phyloP scores from a whole-genome alignment of 2,797 vertebrate genomes.

The Cuculus canorus region DNA sequence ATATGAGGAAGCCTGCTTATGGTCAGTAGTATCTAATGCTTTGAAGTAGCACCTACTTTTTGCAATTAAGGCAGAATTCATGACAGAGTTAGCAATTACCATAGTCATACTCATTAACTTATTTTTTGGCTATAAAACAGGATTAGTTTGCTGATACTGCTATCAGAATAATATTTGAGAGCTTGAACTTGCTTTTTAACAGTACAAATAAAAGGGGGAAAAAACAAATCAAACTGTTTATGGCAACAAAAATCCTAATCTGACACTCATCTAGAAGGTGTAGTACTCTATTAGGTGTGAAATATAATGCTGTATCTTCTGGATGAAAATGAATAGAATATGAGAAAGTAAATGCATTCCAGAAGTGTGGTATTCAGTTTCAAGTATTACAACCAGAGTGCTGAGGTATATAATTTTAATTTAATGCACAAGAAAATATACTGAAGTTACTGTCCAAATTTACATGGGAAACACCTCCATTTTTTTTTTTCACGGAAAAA shows the following conservation, averaged over 20 bases:
- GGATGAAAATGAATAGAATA: background rate
- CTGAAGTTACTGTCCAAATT: background rate
- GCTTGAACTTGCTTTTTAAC: background rate
- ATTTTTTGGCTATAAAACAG: background rate
- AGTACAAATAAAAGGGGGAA: background rate
- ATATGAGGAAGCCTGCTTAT: background rate
- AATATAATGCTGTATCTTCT: conserved; percentile 1
- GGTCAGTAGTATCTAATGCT: background rate
- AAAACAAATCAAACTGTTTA: background rate
- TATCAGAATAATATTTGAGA: background rate
- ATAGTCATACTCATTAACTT: background rate
- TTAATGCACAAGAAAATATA: background rate
- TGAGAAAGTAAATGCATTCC: background rate
- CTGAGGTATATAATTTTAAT: conserved; percentile 4
- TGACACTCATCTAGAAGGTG: background rate
- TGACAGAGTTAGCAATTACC: background rate
- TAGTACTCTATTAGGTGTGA: background rate
- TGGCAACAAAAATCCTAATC: background rate
- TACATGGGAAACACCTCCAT: background rate
- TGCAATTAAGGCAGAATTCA: background rate
- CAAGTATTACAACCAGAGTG: background rate
- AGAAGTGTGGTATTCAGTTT: background rate
- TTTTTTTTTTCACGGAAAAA: too few relatives aligned
- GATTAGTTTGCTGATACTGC: background rate
- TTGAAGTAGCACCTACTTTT: background rate